Evolutionary conservation across 2,888 invertebrate genomes (phyloP).

Genomic region (Oligia latruncula): DNA sequence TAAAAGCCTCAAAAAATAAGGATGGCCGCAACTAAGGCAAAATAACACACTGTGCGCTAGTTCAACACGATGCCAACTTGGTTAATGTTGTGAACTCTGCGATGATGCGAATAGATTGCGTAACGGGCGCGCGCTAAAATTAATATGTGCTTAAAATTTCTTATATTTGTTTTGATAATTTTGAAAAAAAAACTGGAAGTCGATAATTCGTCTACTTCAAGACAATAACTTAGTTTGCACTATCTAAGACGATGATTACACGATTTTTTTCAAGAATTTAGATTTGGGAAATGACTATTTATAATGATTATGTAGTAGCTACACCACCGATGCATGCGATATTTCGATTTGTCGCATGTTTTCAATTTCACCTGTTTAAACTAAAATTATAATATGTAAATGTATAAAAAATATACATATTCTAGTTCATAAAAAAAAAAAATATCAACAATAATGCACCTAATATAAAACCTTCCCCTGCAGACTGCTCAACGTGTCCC

Average conservation of each 20-base stretch:
- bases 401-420: background rate
- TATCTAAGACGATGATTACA: no score
- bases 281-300: no score
- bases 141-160: background rate
- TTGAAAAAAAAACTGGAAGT: no score
- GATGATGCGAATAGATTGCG: background rate
- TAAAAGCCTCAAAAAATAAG: no score
- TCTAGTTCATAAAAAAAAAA: background rate
- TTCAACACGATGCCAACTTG: background rate
- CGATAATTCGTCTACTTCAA: no score
- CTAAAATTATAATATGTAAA: background rate
- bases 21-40: no score
- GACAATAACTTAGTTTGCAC: no score
- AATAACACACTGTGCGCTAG: no score
- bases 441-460: background rate
- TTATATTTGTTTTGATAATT: background rate
- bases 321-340: no score
- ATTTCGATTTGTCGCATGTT: no score
- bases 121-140: background rate
- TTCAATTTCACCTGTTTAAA: background rate
- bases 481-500: constrained; percentile 93
- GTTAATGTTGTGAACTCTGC: background rate
- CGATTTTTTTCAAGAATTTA: no score
- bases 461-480: background rate
- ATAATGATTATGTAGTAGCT: no score